These are phyloP conservation scores for Himantopus leucocephalus DNA, from an alignment of 2,113 vertebrate genomes.

Conservation along the genomic window DNA sequence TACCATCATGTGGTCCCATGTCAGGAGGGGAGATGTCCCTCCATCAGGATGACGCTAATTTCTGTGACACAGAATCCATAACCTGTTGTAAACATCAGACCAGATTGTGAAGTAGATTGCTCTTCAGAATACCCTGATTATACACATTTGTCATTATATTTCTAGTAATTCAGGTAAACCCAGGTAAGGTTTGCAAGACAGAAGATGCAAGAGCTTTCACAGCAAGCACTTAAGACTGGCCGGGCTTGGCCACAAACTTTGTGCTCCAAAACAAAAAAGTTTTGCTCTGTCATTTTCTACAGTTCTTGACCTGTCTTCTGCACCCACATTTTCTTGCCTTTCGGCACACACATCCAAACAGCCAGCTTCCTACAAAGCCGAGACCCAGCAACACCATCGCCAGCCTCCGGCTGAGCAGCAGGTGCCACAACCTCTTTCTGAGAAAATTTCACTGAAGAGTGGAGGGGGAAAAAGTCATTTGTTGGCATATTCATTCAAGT, in stretches of 20 bases:
- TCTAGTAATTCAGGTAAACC: background rate
- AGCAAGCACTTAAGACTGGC: background rate
- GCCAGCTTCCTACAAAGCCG: background rate
- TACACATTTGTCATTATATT: background rate
- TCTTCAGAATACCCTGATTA: background rate
- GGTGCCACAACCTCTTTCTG: background rate
- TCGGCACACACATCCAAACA: accelerated
- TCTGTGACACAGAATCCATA: background rate
- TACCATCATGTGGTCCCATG: accelerated
- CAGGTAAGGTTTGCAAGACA: background rate
- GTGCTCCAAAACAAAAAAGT: background rate
- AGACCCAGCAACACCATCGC: background rate
- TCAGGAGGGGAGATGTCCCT: background rate
- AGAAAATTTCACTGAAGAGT: background rate
- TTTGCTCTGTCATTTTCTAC: background rate
- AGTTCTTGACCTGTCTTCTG: background rate
- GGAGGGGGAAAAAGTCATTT: accelerated
- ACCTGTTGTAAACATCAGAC: background rate
- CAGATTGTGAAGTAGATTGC: background rate
- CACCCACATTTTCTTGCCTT: background rate
- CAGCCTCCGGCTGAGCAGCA: background rate
- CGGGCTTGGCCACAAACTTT: accelerated
- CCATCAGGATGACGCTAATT: background rate
- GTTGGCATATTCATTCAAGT: background rate
- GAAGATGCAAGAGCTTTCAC: accelerated